phyloP scores from a whole-genome alignment of 2,113 vertebrate species.

The Lepisosteus oculatus region DNA sequence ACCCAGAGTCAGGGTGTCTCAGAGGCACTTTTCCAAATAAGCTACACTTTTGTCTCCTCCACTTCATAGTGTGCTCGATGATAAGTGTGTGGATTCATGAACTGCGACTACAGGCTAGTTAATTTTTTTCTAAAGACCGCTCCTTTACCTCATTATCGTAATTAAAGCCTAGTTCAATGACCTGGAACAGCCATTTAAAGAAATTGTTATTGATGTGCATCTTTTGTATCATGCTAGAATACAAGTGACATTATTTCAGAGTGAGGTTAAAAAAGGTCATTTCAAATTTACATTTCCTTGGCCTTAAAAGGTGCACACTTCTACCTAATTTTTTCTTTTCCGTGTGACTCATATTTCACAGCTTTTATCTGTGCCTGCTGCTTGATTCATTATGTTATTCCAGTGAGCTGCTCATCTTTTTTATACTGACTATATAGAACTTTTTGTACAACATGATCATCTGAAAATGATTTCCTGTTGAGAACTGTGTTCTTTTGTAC shows the following conservation, averaged over 20 bases:
- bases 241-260: slow-evolving; percentile 26
- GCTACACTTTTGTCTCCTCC: neutral
- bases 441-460: too few species aligned
- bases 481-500: too few species aligned
- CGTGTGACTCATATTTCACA: too few species aligned
- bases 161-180: slow-evolving; percentile 42
- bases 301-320: slow-evolving; percentile 4
- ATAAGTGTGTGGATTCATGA: slow-evolving; percentile 13
- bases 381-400: too few species aligned
- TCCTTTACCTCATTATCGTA: slow-evolving; percentile 48
- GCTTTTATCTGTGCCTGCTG: too few species aligned
- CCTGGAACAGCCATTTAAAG: slow-evolving; percentile 43
- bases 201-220: slow-evolving; percentile 43
- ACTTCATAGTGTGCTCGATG: too few species aligned
- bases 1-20: neutral
- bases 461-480: too few species aligned
- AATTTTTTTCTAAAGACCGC: slow-evolving; percentile 44
- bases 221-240: slow-evolving; percentile 33
- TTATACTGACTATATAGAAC: too few species aligned
- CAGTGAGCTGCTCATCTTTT: too few species aligned
- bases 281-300: slow-evolving; percentile 25
- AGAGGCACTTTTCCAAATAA: neutral
- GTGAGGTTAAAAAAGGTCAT: slow-evolving; percentile 27
- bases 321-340: neutral
- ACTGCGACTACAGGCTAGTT: slow-evolving; percentile 19